Evolutionary conservation across 2,888 invertebrate genomes (phyloP).

Genomic region (Pyralis farinalis): DNA sequence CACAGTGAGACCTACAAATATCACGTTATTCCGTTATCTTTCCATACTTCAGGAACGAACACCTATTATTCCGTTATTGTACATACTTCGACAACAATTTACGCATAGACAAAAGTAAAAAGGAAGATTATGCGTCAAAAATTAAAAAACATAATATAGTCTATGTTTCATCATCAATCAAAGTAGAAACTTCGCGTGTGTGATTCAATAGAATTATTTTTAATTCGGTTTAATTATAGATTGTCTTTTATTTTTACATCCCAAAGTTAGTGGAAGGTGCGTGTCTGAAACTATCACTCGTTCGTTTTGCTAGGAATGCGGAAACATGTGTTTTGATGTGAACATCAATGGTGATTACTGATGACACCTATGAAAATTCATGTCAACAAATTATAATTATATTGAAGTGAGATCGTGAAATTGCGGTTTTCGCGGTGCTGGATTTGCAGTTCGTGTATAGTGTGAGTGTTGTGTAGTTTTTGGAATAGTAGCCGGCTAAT

Average conservation of each 20-base stretch:
- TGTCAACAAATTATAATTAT: conserved; percentile 69
- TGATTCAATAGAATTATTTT: conserved; percentile 65
- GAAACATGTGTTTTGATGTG: conserved; percentile 78
- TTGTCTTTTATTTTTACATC: conserved; percentile 50
- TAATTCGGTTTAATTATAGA: conserved; percentile 69
- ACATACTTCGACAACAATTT: conserved; percentile 15
- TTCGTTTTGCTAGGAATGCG: conserved; percentile 46
- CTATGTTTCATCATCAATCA: conserved; percentile 61
- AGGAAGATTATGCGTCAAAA: conserved; percentile 61
- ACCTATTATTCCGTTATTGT: conserved; percentile 8
- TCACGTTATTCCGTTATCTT: no score
- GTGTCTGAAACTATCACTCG: conserved; percentile 45
- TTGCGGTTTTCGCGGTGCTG: conserved; percentile 15
- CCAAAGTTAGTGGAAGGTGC: conserved; percentile 51
- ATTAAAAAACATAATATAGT: conserved; percentile 46
- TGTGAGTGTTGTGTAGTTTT: conserved; percentile 6
- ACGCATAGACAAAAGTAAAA: conserved; percentile 32
- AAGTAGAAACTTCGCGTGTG: conserved; percentile 67
- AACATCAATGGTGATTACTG: conserved; percentile 56
- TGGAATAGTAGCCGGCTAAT: conserved; percentile 6
- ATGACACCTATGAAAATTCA: conserved; percentile 47
- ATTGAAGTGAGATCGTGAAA: conserved; percentile 35
- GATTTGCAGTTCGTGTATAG: conserved; percentile 2
- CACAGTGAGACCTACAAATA: no score
- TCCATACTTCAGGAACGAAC: no score